Base-by-base conservation (phyloP, 37 sponge, comb jelly and placozoan genomes). In the Tethya wilhelma region DNA sequence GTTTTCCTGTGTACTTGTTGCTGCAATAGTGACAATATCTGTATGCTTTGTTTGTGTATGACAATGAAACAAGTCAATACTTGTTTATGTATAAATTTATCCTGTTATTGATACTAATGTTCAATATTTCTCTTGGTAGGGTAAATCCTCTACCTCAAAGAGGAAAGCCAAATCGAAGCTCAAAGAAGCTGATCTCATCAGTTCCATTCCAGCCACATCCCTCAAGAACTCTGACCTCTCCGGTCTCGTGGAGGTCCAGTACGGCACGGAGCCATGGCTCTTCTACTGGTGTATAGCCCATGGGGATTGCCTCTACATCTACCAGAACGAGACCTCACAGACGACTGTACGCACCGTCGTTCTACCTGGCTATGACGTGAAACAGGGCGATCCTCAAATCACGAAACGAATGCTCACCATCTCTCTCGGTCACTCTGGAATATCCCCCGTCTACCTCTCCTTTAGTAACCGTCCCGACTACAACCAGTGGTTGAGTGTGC, bases 221-320 rank as follows among this genome's bases (percentile, higher is more conserved):
- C 44, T 87, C 25, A 64, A 44, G 0, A 56, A 64, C 32, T 55
- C 77, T 14, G 55, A 59, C 33, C 64, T 79, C 53, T 40, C 43
- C 29, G 87, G 87, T 1, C 75, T 81, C 39, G 68, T 62, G 32
- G 70, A 91, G 12, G 69, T 91, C 40, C 85, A 80, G 67, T 36
- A 80, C 33, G 67, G 34, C 33, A 64, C 59, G 8, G 87, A 55
- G 0, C 64, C 82, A 8, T 91, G 87, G 87, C 28, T 43, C 11
- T 49, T 59, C 20, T 86, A 78, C 73, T 91, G 92, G 92, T 83
- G 87, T 73, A 75, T 84, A 17, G 60, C 86, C 3, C 75, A 81
- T 40, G 45, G 59, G 14, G 64, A 30, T 36, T 83, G 76, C 64
- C 74, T 91, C 42, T 81, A 91, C 64, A 72, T 91, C 38, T 91